Percentiles rank a stretch among this genome's conserved stretches.
phyloP scores from a whole-genome alignment of 2,797 vertebrate genomes.

The Etheostoma perlongum region DNA sequence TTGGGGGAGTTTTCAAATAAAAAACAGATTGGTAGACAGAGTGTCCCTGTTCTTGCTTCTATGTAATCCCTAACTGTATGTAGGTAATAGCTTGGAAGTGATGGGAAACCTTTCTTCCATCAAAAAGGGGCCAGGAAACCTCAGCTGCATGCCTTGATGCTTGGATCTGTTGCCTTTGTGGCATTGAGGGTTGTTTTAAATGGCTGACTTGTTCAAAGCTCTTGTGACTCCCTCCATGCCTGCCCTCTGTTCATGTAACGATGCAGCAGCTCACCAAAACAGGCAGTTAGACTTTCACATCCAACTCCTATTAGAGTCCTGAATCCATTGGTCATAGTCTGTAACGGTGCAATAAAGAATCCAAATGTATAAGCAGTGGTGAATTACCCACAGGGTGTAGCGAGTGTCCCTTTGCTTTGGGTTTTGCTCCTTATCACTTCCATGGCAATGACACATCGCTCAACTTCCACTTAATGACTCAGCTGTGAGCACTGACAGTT shows the following conservation, averaged over 20 bases:
- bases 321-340: constrained; percentile 30
- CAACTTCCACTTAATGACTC: constrained; percentile 77
- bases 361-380: constrained; percentile 32
- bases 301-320: constrained; percentile 7
- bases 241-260: constrained; percentile 34
- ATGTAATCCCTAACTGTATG: constrained; percentile 85
- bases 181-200: constrained; percentile 52
- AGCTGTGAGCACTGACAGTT: constrained; percentile 71
- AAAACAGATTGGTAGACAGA: constrained; percentile 86
- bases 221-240: constrained; percentile 29
- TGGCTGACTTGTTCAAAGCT: constrained; percentile 52
- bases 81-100: constrained; percentile 86
- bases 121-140: constrained; percentile 72
- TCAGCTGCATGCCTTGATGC: constrained; percentile 57
- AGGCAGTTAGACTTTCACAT: constrained; percentile 28
- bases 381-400: constrained; percentile 38
- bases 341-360: constrained; percentile 24
- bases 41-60: constrained; percentile 74
- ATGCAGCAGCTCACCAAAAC: constrained; percentile 18
- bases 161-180: constrained; percentile 61
- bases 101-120: constrained; percentile 81
- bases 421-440: constrained; percentile 72
- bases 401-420: constrained; percentile 49
- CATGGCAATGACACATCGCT: constrained; percentile 69
- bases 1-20: constrained; percentile 89